phyloP scores from a whole-genome alignment of 2,888 invertebrate species.

The Phasia obesa region DNA sequence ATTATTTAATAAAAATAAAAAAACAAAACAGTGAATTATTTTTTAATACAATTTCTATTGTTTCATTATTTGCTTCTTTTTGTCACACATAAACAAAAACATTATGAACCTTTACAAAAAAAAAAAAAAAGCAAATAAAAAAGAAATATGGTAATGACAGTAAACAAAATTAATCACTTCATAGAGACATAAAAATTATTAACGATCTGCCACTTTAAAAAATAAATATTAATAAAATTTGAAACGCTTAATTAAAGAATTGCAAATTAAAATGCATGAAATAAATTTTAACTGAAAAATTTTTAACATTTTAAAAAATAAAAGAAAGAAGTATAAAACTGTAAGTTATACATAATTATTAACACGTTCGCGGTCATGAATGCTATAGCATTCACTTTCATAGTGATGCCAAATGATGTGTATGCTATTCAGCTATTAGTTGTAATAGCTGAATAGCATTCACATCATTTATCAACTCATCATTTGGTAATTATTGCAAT shows the following conservation, averaged over 20 bases:
- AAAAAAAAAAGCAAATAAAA: slow-evolving; percentile 2
- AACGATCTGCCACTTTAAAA: slow-evolving; percentile 27
- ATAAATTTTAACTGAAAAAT: slow-evolving; percentile 14
- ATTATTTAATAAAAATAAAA: no score
- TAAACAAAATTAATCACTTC: slow-evolving; percentile 47
- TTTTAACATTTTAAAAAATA: no score
- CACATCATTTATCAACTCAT: no score
- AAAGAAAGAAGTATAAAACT: no score
- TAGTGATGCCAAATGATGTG: no score
- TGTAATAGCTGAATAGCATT: no score
- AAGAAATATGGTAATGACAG: slow-evolving; percentile 33
- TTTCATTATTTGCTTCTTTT: not conserved
- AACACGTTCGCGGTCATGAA: no score
- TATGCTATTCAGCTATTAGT: no score
- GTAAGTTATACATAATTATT: no score
- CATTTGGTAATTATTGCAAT: no score
- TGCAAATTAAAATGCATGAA: slow-evolving; percentile 16
- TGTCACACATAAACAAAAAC: slow-evolving; percentile 5
- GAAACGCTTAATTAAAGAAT: slow-evolving; percentile 22
- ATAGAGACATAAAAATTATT: slow-evolving; percentile 48
- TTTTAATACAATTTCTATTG: slow-evolving; percentile 16
- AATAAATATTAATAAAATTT: slow-evolving; percentile 20
- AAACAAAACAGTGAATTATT: not conserved
- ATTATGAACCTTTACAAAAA: slow-evolving; percentile 18
- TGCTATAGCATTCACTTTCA: no score